phyloP scores from a whole-genome alignment of 2,113 vertebrate species.

The Gulo gulo region DNA sequence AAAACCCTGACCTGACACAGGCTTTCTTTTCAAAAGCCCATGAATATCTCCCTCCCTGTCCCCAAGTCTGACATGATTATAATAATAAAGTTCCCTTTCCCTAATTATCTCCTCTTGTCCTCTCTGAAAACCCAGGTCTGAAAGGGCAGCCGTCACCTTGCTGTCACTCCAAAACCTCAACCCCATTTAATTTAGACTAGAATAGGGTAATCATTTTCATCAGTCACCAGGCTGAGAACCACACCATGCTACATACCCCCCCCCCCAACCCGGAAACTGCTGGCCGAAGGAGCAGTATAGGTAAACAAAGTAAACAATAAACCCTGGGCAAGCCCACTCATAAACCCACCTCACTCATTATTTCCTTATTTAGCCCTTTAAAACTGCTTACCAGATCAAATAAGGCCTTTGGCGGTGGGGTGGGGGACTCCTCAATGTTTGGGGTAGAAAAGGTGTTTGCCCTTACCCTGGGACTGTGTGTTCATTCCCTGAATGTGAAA shows the following conservation, averaged over 20 bases:
- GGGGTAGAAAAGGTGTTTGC: not conserved
- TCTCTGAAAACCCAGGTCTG: conserved; percentile 37
- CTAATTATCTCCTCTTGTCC: not conserved
- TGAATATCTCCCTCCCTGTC: not conserved
- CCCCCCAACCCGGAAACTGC: too few species aligned
- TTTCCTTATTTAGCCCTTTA: conserved; percentile 3
- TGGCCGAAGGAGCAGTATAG: not conserved
- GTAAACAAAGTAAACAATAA: not conserved
- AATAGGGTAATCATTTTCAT: conserved; percentile 33
- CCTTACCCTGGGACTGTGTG: not conserved
- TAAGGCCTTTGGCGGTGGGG: not conserved
- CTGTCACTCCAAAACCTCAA: conserved; percentile 29
- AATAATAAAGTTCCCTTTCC: not conserved
- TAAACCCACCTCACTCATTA: not conserved
- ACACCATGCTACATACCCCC: not conserved
- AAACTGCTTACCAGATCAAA: not conserved
- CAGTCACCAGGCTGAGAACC: not conserved
- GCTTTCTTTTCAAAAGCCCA: not conserved
- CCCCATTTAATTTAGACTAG: conserved; percentile 30
- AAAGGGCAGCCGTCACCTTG: conserved; percentile 51
- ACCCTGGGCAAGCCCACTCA: not conserved
- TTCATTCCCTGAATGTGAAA: not conserved
- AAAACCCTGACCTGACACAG: not conserved
- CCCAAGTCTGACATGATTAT: not conserved
- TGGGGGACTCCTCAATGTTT: not conserved